Evolutionary conservation across 2,888 invertebrate species (phyloP).

Genomic region (Auanema freiburgensis): DNA sequence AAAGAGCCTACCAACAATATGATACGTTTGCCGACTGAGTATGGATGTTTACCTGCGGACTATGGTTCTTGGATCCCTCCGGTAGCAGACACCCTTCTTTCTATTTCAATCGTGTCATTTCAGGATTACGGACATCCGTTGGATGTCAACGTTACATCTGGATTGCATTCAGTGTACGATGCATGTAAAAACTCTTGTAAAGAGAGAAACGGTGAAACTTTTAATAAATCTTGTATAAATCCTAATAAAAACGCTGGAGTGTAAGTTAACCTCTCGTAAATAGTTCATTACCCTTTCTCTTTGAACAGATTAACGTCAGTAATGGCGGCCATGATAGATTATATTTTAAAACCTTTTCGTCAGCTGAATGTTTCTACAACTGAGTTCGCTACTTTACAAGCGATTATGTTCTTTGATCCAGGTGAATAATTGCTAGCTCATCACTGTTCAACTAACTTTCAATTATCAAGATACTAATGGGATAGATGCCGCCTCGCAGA

Average conservation of each 20-base stretch:
- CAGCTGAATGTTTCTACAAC: conserved; percentile 60
- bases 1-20: conserved; percentile 29
- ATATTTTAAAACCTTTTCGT: conserved; percentile 62
- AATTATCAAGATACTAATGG: conserved; percentile 57
- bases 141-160: too few relatives aligned
- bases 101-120: not conserved
- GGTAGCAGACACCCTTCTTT: not conserved
- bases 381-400: conserved; percentile 61
- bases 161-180: too few relatives aligned
- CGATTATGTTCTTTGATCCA: conserved; percentile 64
- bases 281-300: not conserved
- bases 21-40: conserved; percentile 49
- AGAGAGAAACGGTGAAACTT: too few relatives aligned
- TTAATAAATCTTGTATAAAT: too few relatives aligned
- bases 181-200: too few relatives aligned
- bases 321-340: conserved; percentile 61
- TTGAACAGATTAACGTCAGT: conserved; percentile 59
- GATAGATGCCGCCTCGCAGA: conserved; percentile 60
- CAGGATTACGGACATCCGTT: conserved; percentile 20
- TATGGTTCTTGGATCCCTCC: conserved; percentile 44
- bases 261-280: too few relatives aligned
- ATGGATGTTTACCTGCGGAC: conserved; percentile 43
- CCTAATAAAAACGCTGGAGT: too few relatives aligned
- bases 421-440: conserved; percentile 25
- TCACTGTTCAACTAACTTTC: not conserved